Percentiles rank a stretch among this genome's conserved stretches.
These are phyloP conservation scores for Brachionus koreanus DNA, from an alignment of 1,140 invertebrate species.

Conservation along the genomic window DNA sequence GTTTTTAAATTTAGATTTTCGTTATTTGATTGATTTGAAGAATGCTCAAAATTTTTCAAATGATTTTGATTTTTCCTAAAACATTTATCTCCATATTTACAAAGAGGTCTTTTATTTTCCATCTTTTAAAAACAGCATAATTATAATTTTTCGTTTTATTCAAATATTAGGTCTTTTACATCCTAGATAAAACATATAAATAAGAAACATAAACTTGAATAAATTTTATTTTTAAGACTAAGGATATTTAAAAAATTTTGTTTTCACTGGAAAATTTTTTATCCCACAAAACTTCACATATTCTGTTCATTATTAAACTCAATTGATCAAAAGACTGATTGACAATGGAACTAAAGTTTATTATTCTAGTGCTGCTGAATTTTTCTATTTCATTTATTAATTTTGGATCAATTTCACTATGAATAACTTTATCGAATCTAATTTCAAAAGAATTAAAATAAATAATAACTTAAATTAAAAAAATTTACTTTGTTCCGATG, in stretches of 20 bases:
- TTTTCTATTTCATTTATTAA: slow-evolving; percentile 2
- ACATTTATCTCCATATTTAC: slow-evolving; percentile 74
- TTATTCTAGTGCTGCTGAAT: background rate
- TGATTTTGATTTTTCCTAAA: slow-evolving; percentile 78
- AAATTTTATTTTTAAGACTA: background rate
- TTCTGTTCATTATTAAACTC: background rate
- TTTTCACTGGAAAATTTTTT: background rate
- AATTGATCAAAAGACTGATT: slow-evolving; percentile 8
- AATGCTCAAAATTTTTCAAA: slow-evolving; percentile 73
- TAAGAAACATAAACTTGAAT: background rate
- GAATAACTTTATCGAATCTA: slow-evolving; percentile 42
- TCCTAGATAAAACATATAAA: background rate
- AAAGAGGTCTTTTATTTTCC: slow-evolving; percentile 55
- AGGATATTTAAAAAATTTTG: background rate
- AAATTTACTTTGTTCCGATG: slow-evolving; percentile 23
- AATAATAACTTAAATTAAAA: background rate
- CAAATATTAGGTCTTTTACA: background rate
- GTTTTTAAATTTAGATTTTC: slow-evolving; percentile 45
- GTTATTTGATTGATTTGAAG: slow-evolving; percentile 49
- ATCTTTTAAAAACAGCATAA: background rate
- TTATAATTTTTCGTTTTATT: background rate
- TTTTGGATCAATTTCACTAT: slow-evolving; percentile 25
- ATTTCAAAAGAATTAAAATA: background rate
- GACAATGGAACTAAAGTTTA: background rate
- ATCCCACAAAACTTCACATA: background rate